phyloP scores from a whole-genome alignment of 1,140 invertebrate genomes.

The Protaetia brevitarsis region DNA sequence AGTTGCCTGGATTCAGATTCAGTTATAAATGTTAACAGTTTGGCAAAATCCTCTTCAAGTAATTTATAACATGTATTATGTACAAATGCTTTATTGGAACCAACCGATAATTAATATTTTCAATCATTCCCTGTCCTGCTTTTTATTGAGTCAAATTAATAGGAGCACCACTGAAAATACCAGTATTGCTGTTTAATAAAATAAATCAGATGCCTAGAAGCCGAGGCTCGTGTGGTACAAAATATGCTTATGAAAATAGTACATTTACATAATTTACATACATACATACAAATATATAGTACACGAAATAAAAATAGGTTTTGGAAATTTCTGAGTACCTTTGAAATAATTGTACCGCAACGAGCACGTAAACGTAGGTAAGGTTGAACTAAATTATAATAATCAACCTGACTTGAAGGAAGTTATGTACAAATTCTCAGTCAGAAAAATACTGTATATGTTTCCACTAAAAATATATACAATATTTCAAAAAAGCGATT shows the following conservation, averaged over 20 bases:
- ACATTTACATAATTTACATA: slow-evolving; percentile 24
- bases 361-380: slow-evolving; percentile 16
- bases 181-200: slow-evolving; percentile 29
- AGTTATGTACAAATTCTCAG: slow-evolving; percentile 35
- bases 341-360: slow-evolving; percentile 25
- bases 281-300: slow-evolving; percentile 19
- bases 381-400: slow-evolving; percentile 16
- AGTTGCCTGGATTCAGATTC: slow-evolving; percentile 31
- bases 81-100: slow-evolving; percentile 31
- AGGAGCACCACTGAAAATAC: slow-evolving; percentile 26
- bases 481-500: slow-evolving; percentile 35
- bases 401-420: slow-evolving; percentile 14
- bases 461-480: slow-evolving; percentile 38
- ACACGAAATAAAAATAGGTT: slow-evolving; percentile 18
- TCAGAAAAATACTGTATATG: slow-evolving; percentile 44
- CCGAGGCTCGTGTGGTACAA: slow-evolving; percentile 9
- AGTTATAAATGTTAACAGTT: slow-evolving; percentile 35
- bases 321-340: slow-evolving; percentile 20
- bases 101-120: slow-evolving; percentile 33
- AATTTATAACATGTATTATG: slow-evolving; percentile 30
- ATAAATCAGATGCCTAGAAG: slow-evolving; percentile 29
- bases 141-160: slow-evolving; percentile 27
- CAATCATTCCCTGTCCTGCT: slow-evolving; percentile 31
- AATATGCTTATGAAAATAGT: slow-evolving; percentile 15
- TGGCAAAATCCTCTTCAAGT: slow-evolving; percentile 31